A percentile compares a stretch with the other conserved stretches of the same genome.
phyloP scores from a whole-genome alignment of 2,797 vertebrate species.

The Luscinia megarhynchos region DNA sequence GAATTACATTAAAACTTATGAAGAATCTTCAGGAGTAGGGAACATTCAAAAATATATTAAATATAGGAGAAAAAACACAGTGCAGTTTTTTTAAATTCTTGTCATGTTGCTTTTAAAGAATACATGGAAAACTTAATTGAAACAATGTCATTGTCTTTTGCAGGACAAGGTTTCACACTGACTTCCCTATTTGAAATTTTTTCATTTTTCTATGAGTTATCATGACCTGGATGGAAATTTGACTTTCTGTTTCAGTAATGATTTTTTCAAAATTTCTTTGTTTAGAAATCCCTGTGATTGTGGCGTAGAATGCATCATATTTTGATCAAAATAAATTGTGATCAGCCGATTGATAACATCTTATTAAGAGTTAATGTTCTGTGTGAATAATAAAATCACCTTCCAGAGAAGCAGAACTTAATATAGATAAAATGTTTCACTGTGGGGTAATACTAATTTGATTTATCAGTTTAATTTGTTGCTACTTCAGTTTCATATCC shows the following conservation, averaged over 20 bases:
- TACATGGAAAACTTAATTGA: not conserved
- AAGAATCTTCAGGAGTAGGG: not conserved
- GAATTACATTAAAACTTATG: not conserved
- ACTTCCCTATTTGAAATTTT: not conserved
- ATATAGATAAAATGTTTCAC: not conserved
- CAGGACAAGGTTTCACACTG: not conserved
- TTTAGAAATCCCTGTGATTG: not conserved
- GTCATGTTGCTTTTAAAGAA: not conserved
- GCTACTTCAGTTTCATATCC: not conserved
- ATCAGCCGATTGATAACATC: not conserved
- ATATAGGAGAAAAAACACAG: not conserved
- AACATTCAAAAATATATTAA: not conserved
- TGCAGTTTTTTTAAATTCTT: not conserved
- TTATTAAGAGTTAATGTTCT: not conserved
- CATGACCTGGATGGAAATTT: not conserved
- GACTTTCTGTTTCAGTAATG: not conserved
- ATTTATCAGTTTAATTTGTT: slow-evolving; percentile 18
- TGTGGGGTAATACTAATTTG: not conserved
- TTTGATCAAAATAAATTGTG: slow-evolving; percentile 1
- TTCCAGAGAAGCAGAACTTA: not conserved
- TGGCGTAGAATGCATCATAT: not conserved
- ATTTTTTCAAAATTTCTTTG: not conserved
- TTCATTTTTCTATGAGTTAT: not conserved
- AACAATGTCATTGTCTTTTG: not conserved
- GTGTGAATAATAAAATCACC: slow-evolving; percentile 1